Evolutionary conservation across 2,113 vertebrate genomes (phyloP).

Genomic region (Abramis brama): DNA sequence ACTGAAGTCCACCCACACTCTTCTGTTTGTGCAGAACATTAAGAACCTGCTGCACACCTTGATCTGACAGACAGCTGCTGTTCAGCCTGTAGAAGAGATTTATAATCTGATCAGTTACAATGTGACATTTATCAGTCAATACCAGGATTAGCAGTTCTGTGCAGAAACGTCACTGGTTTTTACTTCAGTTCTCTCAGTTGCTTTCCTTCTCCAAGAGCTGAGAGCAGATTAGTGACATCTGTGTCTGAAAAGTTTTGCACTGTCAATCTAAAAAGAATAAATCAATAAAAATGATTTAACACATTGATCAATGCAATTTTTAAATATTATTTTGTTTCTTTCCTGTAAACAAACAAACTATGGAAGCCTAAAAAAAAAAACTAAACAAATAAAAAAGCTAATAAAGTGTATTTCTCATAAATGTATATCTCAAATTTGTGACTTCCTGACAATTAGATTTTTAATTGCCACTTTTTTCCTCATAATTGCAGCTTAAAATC

Average conservation of each 20-base stretch:
- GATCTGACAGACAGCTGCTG: conserved; percentile 16
- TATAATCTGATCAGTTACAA: not conserved
- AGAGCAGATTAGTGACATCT: conserved; percentile 24
- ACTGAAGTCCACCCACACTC: conserved; percentile 8
- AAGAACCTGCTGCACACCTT: too few species aligned
- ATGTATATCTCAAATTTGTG: too few species aligned
- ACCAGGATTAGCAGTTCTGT: not conserved
- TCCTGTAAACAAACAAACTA: too few species aligned
- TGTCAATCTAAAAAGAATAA: conserved; percentile 30
- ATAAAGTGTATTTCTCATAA: too few species aligned
- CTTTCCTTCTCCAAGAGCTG: conserved; percentile 46
- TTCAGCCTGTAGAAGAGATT: conserved; percentile 16
- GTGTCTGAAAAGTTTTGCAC: conserved; percentile 30
- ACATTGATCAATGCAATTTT: too few species aligned
- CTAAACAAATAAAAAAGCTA: too few species aligned
- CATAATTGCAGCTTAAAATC: too few species aligned
- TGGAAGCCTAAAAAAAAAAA: too few species aligned
- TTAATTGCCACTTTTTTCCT: too few species aligned
- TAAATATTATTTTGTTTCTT: too few species aligned
- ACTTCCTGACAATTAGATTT: too few species aligned
- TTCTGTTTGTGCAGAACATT: conserved; percentile 22
- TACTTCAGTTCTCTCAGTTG: conserved; percentile 21
- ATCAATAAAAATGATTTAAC: too few species aligned
- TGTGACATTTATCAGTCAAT: not conserved
- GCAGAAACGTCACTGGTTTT: not conserved